Base-by-base conservation (phyloP, 2,797 vertebrate species). In the Lindbergichthys nudifrons region DNA sequence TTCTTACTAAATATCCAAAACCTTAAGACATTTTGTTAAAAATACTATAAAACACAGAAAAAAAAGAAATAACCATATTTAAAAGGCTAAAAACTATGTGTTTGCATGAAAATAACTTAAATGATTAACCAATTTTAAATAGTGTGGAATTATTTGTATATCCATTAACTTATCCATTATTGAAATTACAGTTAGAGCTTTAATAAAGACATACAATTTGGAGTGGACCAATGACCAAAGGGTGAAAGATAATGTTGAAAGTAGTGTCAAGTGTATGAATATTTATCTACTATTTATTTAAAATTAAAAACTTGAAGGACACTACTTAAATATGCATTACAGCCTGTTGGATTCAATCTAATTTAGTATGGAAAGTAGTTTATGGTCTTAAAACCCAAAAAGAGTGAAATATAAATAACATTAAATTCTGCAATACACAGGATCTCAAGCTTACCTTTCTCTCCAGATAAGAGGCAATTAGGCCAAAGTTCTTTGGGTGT, bases 401-500 rank as follows among this genome's bases (percentile, higher is more conserved):
- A 10, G 14, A 21, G 1, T 3, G 10, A 54, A 12, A 14, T 13
- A 45, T 47, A 12, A 30, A 56, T 10, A 14, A 19, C 4, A 51
- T 36, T 36, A 36, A 2, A 36, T 56, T 47, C 32, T 63, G 14
- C 47, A 11, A 5, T 14, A 18, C 30, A 15, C 46, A 26, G 26
- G 26, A 26, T 26, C 26, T 26, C 1, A 26, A 15, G 13, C 93
- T 95, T 93, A 99, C 98, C 97, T 99, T 99, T 92, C 98, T 96
- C 92, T 99, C 98, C 70, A 99, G 93, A 90, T 97, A 99, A n/a
- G 98, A 97, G 75, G 98, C 97, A 87, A 99, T 99, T 69, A 99
- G 91, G 82, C 96, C 96, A 93, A 99, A 99, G 92, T 99, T 99
- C 94, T 99, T 99, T 70, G 98, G 98, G 92, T 99, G 98, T 70